A percentile compares a stretch with the other conserved stretches of the same genome.
Evolutionary conservation across 92 coral and sea anemone genomes (phyloP).

Genomic region (Porites divaricata): DNA sequence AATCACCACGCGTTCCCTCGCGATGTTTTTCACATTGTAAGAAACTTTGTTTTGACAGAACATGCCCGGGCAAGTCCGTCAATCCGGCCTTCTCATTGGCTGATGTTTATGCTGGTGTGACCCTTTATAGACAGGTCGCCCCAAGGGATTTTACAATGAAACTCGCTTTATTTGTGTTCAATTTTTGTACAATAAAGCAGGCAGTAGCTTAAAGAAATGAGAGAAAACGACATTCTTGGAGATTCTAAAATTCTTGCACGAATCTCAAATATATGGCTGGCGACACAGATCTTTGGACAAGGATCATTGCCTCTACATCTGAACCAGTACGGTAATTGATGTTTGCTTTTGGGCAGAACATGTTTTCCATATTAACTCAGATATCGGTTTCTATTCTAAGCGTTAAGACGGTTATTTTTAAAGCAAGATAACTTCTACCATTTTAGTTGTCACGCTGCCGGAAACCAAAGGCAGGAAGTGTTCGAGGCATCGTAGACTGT

Average conservation of each 20-base stretch:
- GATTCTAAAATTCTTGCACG: not conserved
- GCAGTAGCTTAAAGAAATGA: not conserved
- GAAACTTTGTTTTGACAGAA: constrained; percentile 29
- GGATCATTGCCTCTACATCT: not conserved
- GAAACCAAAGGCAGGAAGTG: no score
- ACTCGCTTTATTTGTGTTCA: not conserved
- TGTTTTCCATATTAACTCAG: not conserved
- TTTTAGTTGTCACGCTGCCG: no score
- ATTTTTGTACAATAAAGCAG: not conserved
- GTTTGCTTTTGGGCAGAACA: not conserved
- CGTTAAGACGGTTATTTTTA: no score
- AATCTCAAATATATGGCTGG: not conserved
- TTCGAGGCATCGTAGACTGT: no score
- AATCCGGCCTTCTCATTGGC: constrained; percentile 25
- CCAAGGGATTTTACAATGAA: constrained; percentile 29
- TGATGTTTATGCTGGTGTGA: constrained; percentile 15
- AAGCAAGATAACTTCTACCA: no score
- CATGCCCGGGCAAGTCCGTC: constrained; percentile 32
- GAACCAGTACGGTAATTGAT: no score
- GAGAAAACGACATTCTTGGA: not conserved
- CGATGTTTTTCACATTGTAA: constrained; percentile 1
- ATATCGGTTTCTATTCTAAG: no score
- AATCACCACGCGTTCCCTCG: no score
- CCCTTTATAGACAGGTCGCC: not conserved
- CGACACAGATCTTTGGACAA: not conserved